Conservation (phyloP, 2,888 invertebrate species). For the Apamea anceps region DNA sequence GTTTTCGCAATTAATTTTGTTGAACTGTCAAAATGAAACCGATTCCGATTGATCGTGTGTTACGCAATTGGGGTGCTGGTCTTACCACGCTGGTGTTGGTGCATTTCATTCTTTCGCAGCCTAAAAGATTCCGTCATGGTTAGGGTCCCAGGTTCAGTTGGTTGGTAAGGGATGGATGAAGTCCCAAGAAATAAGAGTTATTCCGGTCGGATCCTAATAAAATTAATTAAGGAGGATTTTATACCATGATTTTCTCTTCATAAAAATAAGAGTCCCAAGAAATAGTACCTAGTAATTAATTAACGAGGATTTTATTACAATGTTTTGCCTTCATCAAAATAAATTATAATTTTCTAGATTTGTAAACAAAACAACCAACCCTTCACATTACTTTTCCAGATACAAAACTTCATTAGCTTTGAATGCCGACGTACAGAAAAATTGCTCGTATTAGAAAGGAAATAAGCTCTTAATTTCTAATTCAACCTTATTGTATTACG, state of each 20-base stretch:
- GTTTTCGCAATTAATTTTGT: no score
- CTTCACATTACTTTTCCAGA: neutral
- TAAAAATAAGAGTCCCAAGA: neutral
- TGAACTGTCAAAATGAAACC: no score
- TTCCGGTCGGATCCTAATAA: no score
- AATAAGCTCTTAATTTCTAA: slow-evolving; percentile 27
- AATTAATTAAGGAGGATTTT: no score
- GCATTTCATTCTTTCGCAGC: no score
- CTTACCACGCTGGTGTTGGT: no score
- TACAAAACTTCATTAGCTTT: slow-evolving; percentile 1
- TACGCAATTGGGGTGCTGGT: no score
- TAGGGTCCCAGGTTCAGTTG: neutral
- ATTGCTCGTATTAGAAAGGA: neutral
- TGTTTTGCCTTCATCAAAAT: neutral
- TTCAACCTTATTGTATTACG: slow-evolving; percentile 39
- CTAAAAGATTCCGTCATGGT: neutral
- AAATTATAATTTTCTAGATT: neutral
- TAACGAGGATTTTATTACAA: neutral
- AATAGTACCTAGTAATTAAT: neutral
- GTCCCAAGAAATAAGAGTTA: neutral
- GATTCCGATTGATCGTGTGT: no score
- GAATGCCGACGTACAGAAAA: neutral
- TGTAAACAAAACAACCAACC: neutral
- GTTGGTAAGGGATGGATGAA: neutral
- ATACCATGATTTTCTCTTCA: no score